Evolutionary conservation across 2,888 invertebrate species (phyloP).

Genomic region (Lacanobia wlatinum): DNA sequence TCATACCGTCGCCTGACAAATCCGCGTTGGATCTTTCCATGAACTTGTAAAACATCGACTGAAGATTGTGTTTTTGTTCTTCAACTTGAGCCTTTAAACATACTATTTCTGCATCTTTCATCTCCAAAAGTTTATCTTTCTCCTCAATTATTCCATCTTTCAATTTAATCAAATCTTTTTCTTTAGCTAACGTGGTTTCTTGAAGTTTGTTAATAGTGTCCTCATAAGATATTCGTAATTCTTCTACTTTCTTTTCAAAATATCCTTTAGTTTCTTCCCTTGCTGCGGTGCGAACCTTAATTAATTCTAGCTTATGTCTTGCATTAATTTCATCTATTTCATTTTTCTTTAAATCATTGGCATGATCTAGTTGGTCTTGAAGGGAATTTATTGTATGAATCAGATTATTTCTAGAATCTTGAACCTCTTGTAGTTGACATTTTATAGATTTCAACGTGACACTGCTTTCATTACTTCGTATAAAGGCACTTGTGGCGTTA

Average conservation of each 20-base stretch:
- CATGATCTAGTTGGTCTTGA: constrained; percentile 77
- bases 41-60: constrained; percentile 74
- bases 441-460: constrained; percentile 75
- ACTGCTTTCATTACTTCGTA: constrained; percentile 71
- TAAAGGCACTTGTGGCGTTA: constrained; percentile 71
- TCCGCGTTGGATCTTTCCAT: constrained; percentile 73
- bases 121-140: constrained; percentile 76
- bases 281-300: constrained; percentile 72
- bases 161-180: constrained; percentile 63
- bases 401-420: constrained; percentile 75
- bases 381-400: constrained; percentile 75
- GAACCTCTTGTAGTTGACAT: constrained; percentile 77
- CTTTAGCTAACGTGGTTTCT: constrained; percentile 66
- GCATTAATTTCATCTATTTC: constrained; percentile 80
- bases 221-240: constrained; percentile 76
- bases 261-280: constrained; percentile 74
- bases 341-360: constrained; percentile 76
- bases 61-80: constrained; percentile 76
- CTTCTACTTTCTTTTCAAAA: constrained; percentile 79
- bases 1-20: constrained; percentile 65
- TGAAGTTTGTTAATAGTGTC: constrained; percentile 71
- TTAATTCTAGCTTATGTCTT: constrained; percentile 79
- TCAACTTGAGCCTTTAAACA: constrained; percentile 74
- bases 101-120: constrained; percentile 77
- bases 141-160: constrained; percentile 73